These are phyloP conservation scores for Philereme transversata DNA, from an alignment of 2,888 invertebrate genomes.

Conservation along the genomic window DNA sequence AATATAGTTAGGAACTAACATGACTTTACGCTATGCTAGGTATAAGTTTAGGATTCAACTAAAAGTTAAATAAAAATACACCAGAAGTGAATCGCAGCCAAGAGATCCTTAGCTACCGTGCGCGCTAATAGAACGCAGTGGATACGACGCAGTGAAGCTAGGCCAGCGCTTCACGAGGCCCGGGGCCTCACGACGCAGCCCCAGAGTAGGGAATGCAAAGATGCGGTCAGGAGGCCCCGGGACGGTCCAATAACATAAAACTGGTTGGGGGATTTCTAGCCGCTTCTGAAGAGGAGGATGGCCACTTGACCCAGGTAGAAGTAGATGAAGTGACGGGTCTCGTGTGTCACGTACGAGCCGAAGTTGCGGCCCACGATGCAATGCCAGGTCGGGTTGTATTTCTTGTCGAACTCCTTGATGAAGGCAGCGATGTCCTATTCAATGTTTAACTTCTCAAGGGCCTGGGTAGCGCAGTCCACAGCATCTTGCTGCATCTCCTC, in stretches of 20 bases:
- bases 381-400: slow-evolving; percentile 99
- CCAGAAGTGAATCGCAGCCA: slow-evolving; percentile 66
- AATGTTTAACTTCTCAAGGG: slow-evolving; percentile 99
- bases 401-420: slow-evolving; percentile 99
- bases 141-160: slow-evolving; percentile 11
- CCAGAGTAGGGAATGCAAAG: slow-evolving; percentile 37
- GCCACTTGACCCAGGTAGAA: slow-evolving; percentile 99
- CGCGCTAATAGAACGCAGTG: slow-evolving; percentile 19
- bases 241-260: slow-evolving; percentile 60
- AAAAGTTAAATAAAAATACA: slow-evolving; percentile 83
- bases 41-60: slow-evolving; percentile 81
- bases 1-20: slow-evolving; percentile 83
- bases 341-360: slow-evolving; percentile 99
- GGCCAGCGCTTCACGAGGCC: slow-evolving; percentile 20
- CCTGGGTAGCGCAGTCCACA: slow-evolving; percentile 99
- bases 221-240: slow-evolving; percentile 41
- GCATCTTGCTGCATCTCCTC: slow-evolving; percentile 99
- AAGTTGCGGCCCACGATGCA: slow-evolving; percentile 99
- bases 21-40: slow-evolving; percentile 77
- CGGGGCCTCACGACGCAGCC: slow-evolving; percentile 26
- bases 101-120: slow-evolving; percentile 30
- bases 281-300: slow-evolving; percentile 99
- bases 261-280: slow-evolving; percentile 84
- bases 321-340: slow-evolving; percentile 99
- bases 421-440: slow-evolving; percentile 99